Conservation (phyloP, 2,888 invertebrate genomes). For the Drosophila tanythrix region DNA sequence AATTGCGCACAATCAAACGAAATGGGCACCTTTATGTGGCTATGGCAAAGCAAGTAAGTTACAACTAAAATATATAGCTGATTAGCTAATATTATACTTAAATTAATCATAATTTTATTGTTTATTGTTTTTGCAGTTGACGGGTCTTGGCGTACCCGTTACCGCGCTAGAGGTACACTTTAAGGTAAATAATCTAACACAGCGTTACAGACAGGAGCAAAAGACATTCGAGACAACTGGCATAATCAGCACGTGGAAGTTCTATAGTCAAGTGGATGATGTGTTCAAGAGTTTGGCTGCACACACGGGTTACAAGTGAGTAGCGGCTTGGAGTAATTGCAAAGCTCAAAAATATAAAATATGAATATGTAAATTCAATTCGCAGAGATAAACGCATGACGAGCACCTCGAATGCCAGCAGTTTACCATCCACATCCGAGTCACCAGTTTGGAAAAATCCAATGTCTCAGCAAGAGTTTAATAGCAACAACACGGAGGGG, state of each 20-base stretch:
- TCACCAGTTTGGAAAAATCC: constrained; percentile 85
- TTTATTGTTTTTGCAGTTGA: constrained; percentile 63
- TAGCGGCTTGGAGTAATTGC: not conserved
- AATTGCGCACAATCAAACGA: constrained; percentile 84
- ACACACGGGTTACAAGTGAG: constrained; percentile 82
- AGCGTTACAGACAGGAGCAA: constrained; percentile 84
- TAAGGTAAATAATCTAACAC: constrained; percentile 84
- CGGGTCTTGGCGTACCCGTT: constrained; percentile 84
- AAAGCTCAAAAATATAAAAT: not conserved
- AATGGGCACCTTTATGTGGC: constrained; percentile 85
- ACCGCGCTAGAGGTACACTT: constrained; percentile 84
- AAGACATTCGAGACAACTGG: constrained; percentile 84
- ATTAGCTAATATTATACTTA: not conserved
- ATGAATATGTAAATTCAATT: not conserved
- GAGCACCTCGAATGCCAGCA: constrained; percentile 83
- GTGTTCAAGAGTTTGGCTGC: constrained; percentile 84
- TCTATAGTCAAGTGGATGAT: constrained; percentile 84
- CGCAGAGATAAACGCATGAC: constrained; percentile 84
- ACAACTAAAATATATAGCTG: not conserved
- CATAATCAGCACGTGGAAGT: constrained; percentile 84
- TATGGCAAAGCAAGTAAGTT: constrained; percentile 82
- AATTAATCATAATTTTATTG: not conserved
- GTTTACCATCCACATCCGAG: constrained; percentile 83
- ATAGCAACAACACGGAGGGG: constrained; percentile 84
- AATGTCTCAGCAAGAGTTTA: constrained; percentile 85